Base-by-base conservation (phyloP, 2,113 vertebrate species). In the Osmerus eperlanus region DNA sequence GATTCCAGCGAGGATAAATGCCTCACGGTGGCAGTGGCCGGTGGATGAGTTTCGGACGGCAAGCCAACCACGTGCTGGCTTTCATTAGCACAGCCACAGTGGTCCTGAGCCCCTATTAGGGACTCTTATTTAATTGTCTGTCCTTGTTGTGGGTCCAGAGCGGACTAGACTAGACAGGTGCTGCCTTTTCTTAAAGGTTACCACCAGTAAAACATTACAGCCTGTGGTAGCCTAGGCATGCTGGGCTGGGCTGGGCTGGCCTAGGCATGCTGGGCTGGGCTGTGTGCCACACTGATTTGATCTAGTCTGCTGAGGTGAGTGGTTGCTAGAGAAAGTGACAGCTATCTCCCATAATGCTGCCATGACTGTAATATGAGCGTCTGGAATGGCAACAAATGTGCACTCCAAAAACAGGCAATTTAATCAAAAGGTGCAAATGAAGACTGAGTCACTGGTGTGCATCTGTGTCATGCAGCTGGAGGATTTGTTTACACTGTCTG, bases 71-170 rank as follows among this genome's bases (percentile, higher is more conserved):
- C 84, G 91, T 60, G 91, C 73, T 90, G 88, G 88, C 87, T 90
- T 93, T 90, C 77, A 92, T 94, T 92, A 92, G 87, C 75, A 89
- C 82, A 87, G 74, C 80, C 88, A 7, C 14, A 80, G 75, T 67
- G 19, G 71, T 62, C 77, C 74, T 93, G 93, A 93, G 89, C 91
- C 85, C 83, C 89, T 90, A 90, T 93, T 91, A 92, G 86, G 86
- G 83, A 83, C 88, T 93, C 76, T 93, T 91, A 94, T 94, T 92
- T 93, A 93, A 94, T 94, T 93, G 92, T 78, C 84, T 82, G 47
- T 36, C 64, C 41, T n/a, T 71, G 84, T 78, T 78, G 83, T 54
- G 78, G 87, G 92, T 85, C 88, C 87, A 91, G 52, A 23, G 71
- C 85, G 81, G 90, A 86, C 91, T 92, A 87, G 89, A 92, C 41